Percentiles rank a stretch among this genome's conserved stretches.
Conservation (phyloP, 2,113 vertebrate species). For the Eonycteris spelaea region DNA sequence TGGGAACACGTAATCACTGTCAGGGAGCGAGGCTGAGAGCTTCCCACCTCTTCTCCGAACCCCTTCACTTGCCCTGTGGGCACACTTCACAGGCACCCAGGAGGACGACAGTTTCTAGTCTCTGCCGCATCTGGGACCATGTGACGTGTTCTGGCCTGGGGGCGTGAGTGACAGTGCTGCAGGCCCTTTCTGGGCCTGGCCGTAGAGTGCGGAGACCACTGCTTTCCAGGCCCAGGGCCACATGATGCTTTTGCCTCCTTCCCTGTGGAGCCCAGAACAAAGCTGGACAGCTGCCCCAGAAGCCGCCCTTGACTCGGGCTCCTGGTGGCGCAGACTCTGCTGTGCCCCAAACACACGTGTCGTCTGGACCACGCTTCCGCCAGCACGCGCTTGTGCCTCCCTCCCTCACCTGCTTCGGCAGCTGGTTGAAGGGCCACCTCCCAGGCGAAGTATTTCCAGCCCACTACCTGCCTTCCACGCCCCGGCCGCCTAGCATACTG, state of each 20-base stretch:
- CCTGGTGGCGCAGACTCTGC: no score
- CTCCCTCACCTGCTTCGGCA: not conserved
- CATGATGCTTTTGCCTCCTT: no score
- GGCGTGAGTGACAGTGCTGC: not conserved
- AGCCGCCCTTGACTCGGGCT: no score
- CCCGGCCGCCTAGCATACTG: not conserved
- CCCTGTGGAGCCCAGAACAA: no score
- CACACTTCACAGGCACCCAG: no score
- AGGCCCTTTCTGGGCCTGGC: no score
- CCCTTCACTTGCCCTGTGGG: not conserved
- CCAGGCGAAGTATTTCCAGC: not conserved
- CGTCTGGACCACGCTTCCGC: not conserved
- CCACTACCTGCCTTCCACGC: not conserved
- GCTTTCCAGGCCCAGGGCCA: no score
- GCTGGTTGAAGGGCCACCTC: not conserved
- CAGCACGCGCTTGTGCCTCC: rapidly evolving
- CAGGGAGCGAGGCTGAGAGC: not conserved
- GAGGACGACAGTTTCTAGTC: not conserved
- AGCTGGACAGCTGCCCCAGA: no score
- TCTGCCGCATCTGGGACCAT: not conserved
- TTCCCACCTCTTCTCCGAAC: not conserved
- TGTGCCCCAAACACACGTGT: not conserved
- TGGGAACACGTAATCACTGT: no score
- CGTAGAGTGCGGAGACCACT: not conserved
- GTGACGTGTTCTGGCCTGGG: not conserved